Base-by-base conservation (phyloP, 2,113 vertebrate genomes). In the Asarcornis scutulata region DNA sequence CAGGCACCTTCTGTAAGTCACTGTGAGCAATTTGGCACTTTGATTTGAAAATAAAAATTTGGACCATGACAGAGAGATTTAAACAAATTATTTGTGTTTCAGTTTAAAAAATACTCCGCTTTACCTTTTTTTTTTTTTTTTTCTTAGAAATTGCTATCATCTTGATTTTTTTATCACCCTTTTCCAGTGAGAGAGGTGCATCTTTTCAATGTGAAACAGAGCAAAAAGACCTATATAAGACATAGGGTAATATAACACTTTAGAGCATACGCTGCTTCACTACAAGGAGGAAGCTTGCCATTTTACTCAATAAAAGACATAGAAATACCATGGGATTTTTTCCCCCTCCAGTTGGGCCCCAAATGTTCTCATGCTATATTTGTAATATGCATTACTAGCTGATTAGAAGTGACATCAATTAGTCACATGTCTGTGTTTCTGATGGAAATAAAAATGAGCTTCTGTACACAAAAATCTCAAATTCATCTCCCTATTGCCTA, bases 401-500 rank as follows among this genome's bases (percentile, higher is more conserved):
- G 96, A 98, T 97, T 98, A 97, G 95, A 98, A 97, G 67, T 97
- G 98, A 98, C 96, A 97, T 97, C 97, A 98, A 98, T 98, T 98
- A 98, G 97, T 98, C 96, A 98, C 95, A 77, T 95, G 97, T 95
- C 95, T 96, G 98, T 98, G 97, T 97, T 97, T 98, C 91, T 97
- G 95, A 97, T 94, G 96, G 98, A 98, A 98, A 99, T 98, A 98
- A 98, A 98, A 98, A 98, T 97, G 98, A 98, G 97, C 96, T 97
- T 97, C 96, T 97, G 97, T 97, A 96, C 62, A 91, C 95, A 96
- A 98, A 97, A 97, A 96, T 98, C 97, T 98, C 97, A 98, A 98
- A 99, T 99, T 98, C 98, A 98, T 98, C 98, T 98, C 98, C 92
- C 90, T 96, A 97, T 98, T 87, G 98, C 99, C 99, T 98, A 97